A percentile compares a stretch with the other conserved stretches of the same genome.
Conservation (phyloP, 2,888 invertebrate species). For the Morpho deidamia region DNA sequence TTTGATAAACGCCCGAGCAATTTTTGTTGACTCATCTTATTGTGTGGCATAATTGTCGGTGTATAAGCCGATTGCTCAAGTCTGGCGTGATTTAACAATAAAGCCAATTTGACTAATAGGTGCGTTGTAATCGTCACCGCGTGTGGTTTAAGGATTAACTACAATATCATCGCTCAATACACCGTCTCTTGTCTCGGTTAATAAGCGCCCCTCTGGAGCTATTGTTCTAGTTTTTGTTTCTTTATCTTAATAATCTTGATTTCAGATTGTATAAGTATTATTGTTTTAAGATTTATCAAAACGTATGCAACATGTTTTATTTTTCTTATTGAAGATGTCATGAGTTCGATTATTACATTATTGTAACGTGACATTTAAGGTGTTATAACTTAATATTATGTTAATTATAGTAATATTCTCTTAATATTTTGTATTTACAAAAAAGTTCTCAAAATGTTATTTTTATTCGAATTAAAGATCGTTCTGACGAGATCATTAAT, state of each 20-base stretch:
- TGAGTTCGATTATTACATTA: neutral
- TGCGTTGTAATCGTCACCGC: slow-evolving; percentile 75
- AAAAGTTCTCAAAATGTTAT: too few species aligned
- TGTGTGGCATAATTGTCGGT: slow-evolving; percentile 71
- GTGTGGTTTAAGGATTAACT: slow-evolving; percentile 74
- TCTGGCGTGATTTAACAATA: slow-evolving; percentile 64
- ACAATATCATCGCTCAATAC: slow-evolving; percentile 45
- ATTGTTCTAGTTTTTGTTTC: slow-evolving; percentile 61
- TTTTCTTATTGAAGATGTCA: neutral
- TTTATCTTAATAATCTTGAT: slow-evolving; percentile 28
- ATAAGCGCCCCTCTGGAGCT: slow-evolving; percentile 60
- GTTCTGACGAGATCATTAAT: slow-evolving; percentile 45
- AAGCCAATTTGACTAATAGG: slow-evolving; percentile 78
- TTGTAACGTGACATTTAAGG: too few species aligned
- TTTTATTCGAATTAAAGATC: neutral
- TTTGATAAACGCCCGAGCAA: slow-evolving; percentile 73
- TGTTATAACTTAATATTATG: too few species aligned
- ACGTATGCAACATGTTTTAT: slow-evolving; percentile 3
- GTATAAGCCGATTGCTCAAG: slow-evolving; percentile 72
- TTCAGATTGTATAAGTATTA: slow-evolving; percentile 28
- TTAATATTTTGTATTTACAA: too few species aligned
- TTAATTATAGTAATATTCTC: too few species aligned
- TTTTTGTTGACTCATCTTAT: slow-evolving; percentile 74
- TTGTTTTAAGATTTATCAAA: slow-evolving; percentile 16
- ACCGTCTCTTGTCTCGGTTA: slow-evolving; percentile 48